Evolutionary conservation across 2,888 invertebrate species (phyloP), one percentile per base, ranked within the genome.

Genomic region (Schizotus pectinicornis): DNA sequence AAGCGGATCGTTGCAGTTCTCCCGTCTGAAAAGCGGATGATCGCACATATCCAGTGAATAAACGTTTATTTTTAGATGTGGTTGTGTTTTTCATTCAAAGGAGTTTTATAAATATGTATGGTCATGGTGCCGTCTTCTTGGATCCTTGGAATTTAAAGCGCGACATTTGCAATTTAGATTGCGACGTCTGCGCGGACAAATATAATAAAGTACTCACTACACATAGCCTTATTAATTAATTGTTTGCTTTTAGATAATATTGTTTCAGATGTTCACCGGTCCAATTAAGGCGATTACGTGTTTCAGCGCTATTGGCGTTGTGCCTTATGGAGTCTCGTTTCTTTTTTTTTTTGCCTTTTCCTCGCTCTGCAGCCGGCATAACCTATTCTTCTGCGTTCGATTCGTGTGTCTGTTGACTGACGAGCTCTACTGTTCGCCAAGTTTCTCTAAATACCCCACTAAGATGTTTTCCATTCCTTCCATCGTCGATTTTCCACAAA

Each of bases 121-220:
- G 74, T 72, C 73, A 73, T 71, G 74, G 74, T 73, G 66, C 68
- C 71, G 68, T 74, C 73, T 73, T 72, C 63, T 53, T 62, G 62
- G 66, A 72, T 74, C 74, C 75, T 75, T 76, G 74, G 69, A 75
- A 74, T 72, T 74, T 74, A 70, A 69, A 71, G 66, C 62, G 52
- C 62, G 61, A 50, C 49, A 73, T 74, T 74, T 76, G 68, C 73
- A 75, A 71, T 74, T 72, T 70, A 74, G 67, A 75, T 73, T 64
- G 32, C 32, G 50, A 52, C 59, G 59, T 50, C 58, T 48, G 49
- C 34, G 9, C 47, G 53, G 36, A 43, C 50, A 64, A 57, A 52
- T 53, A 43, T 46, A 61, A 56, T 56, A 58, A 48, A 48, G 45
- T 47, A 41, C 49, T 41, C 33, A 30, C 47, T 53, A 41, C 41